A percentile compares a stretch with the other conserved stretches of the same genome.
These are phyloP conservation scores for Pyxicephalus adspersus DNA, from an alignment of 2,113 vertebrate genomes.

Conservation along the genomic window DNA sequence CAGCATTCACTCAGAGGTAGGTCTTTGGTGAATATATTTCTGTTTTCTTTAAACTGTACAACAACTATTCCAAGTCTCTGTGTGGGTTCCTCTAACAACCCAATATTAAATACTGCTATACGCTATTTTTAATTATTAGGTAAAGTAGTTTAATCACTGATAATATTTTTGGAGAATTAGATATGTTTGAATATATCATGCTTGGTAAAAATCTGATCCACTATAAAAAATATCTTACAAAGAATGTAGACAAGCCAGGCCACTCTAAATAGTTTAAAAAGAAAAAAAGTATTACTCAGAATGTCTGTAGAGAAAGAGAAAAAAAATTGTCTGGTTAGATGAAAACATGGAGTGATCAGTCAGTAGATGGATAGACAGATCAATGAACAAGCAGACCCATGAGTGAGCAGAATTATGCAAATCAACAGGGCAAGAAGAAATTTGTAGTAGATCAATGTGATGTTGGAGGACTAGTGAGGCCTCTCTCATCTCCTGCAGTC, in stretches of 20 bases:
- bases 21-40: constrained; percentile 9
- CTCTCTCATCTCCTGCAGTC: too few relatives aligned
- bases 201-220: neutral
- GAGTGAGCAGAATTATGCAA: neutral
- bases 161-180: neutral
- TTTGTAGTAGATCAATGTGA: too few relatives aligned
- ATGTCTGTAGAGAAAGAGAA: neutral
- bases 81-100: constrained; percentile 39
- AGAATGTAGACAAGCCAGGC: neutral
- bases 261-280: neutral
- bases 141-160: constrained; percentile 7
- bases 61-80: neutral
- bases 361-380: constrained; percentile 2
- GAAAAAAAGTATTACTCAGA: neutral
- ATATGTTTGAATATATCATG: neutral
- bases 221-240: constrained; percentile 18
- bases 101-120: neutral
- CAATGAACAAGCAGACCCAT: neutral
- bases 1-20: neutral
- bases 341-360: neutral
- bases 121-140: neutral
- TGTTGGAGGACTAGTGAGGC: too few relatives aligned
- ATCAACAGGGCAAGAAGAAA: too few relatives aligned
- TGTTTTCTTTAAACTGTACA: neutral
- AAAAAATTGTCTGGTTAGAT: neutral